phyloP scores from a whole-genome alignment of 2,888 invertebrate species.

The Agrypnus murinus region DNA sequence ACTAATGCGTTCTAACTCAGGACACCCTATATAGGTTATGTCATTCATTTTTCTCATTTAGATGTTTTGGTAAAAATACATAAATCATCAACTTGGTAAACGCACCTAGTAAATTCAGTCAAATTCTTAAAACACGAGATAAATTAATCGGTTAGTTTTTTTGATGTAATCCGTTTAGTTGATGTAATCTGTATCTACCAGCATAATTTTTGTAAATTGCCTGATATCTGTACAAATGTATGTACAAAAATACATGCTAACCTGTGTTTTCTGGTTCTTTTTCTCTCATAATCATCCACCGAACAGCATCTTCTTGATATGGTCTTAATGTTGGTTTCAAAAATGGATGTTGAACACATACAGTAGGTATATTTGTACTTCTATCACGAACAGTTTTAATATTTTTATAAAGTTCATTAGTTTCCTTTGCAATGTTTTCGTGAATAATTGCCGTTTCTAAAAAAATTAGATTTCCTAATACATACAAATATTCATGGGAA shows the following conservation, averaged over 20 bases:
- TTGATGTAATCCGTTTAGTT: too few relatives aligned
- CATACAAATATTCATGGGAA: background rate
- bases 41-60: too few relatives aligned
- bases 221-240: too few relatives aligned
- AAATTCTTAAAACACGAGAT: too few relatives aligned
- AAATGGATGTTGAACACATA: conserved; percentile 66
- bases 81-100: too few relatives aligned
- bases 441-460: conserved; percentile 43
- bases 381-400: conserved; percentile 32
- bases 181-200: too few relatives aligned
- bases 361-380: conserved; percentile 17
- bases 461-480: background rate
- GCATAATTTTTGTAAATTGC: too few relatives aligned
- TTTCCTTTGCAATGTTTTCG: conserved; percentile 48
- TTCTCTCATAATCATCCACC: conserved; percentile 82
- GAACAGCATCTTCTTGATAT: conserved; percentile 79
- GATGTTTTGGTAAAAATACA: too few relatives aligned
- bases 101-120: too few relatives aligned
- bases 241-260: conserved; percentile 37
- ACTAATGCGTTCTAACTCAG: too few relatives aligned
- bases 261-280: conserved; percentile 56
- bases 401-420: conserved; percentile 55
- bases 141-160: too few relatives aligned
- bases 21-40: too few relatives aligned
- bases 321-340: conserved; percentile 75